Percentiles rank a stretch among this genome's conserved stretches.
phyloP scores from a whole-genome alignment of 2,888 invertebrate genomes.

The Machimus rusticus region DNA sequence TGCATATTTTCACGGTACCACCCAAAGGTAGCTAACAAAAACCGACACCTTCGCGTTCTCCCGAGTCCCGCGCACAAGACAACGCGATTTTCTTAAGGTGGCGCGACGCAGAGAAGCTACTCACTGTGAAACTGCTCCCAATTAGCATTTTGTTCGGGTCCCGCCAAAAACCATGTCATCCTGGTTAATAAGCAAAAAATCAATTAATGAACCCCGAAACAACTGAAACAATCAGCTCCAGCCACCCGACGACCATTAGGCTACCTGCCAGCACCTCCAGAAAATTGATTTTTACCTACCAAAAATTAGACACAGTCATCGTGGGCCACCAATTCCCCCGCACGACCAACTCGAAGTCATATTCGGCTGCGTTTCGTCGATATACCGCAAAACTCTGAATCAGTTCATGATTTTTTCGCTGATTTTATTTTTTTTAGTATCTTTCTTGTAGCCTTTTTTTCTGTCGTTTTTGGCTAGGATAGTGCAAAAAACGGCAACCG shows the following conservation, averaged over 20 bases:
- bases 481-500: background rate
- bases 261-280: background rate
- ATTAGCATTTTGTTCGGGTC: constrained; percentile 3
- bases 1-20: constrained; percentile 2
- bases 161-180: constrained; percentile 16
- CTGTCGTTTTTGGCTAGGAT: background rate
- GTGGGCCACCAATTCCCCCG: background rate
- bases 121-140: constrained; percentile 1
- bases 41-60: background rate
- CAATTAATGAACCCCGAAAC: constrained; percentile 20
- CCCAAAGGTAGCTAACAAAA: background rate
- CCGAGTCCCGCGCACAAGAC: background rate
- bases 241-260: background rate
- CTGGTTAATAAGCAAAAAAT: constrained; percentile 25
- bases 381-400: constrained; percentile 10
- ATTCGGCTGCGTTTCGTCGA: background rate
- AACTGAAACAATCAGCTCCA: background rate
- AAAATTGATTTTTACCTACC: constrained; percentile 6
- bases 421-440: background rate
- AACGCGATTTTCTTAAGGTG: background rate
- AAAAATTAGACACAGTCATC: constrained; percentile 4
- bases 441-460: background rate
- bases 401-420: background rate
- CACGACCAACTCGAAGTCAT: background rate
- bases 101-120: background rate